Evolutionary conservation across 2,797 vertebrate genomes (phyloP), one percentile per base, ranked within the genome.

Genomic region (Sebastes trivittatus): DNA sequence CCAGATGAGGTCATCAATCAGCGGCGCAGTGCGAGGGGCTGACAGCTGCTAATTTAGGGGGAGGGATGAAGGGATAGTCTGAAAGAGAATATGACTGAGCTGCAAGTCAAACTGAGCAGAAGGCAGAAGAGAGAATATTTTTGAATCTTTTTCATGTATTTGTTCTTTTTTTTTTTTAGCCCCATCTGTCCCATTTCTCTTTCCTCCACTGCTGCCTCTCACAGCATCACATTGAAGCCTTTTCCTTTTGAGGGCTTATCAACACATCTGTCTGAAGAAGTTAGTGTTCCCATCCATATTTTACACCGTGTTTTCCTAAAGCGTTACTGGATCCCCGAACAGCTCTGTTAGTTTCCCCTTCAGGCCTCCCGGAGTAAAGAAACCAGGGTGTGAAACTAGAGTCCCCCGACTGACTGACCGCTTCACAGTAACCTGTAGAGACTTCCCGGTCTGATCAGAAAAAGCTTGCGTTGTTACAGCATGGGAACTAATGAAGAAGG

Each of bases 1-100:
- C 93, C 95, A 84, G 77, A 94, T 93, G 94, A 94, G 87, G 88
- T 93, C 91, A 96, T 96, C 94, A 95, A 96, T 96, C 95, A 95
- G 83, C 32, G 4, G 80, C 46, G 32, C 59, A 32, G 77, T 27
- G 63, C 22, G 36, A 77, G 83, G 75, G 49, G 60, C 88, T 93
- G 93, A 93, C 95, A 95, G 92, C 84, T 82, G 82, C 78, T 90
- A 82, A 87, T 90, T 93, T 75, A 84, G 62, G 59, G 55, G 68
- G 75, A 72, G 65, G 81, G 52, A 87, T 77, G 60, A 73, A 79
- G 77, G 11, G 77, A 81, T 20, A 20, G 72, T 83, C 42, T 77
- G 73, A 83, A 75, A 86, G 84, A 85, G 60, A 82, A 87, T 78
- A 86, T 69, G 52, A 87, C 49, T 32, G 70, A 74, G 52, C 75